A percentile compares a stretch with the other conserved stretches of the same genome.
These are phyloP conservation scores for Dendrolimus punctatus DNA, from an alignment of 1,140 invertebrate species.

Conservation along the genomic window DNA sequence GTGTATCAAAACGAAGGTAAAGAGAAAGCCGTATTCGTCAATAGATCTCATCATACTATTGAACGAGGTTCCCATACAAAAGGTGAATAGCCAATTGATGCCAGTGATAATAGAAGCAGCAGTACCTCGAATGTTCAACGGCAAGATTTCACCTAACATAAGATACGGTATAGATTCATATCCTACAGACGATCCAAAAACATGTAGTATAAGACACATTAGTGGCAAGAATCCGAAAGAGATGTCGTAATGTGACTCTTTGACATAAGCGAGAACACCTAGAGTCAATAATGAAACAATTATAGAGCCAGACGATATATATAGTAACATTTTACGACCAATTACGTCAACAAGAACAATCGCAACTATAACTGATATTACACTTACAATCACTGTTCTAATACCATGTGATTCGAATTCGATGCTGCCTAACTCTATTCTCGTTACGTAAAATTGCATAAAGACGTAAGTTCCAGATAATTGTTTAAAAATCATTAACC, in stretches of 20 bases:
- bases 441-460: constrained; percentile 91
- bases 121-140: constrained; percentile 84
- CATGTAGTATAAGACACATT: constrained; percentile 86
- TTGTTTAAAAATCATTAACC: constrained; percentile 96
- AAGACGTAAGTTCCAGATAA: constrained; percentile 93
- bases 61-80: constrained; percentile 93
- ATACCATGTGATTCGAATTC: constrained; percentile 83
- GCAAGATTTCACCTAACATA: constrained; percentile 93
- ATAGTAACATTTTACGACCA: constrained; percentile 88
- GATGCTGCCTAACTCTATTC: constrained; percentile 87
- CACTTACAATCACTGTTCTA: constrained; percentile 91
- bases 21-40: constrained; percentile 83
- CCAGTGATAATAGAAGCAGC: constrained; percentile 89
- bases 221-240: constrained; percentile 89
- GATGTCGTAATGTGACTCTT: constrained; percentile 52
- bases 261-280: constrained; percentile 84
- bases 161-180: constrained; percentile 95
- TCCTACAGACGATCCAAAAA: constrained; percentile 91
- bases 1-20: constrained; percentile 85
- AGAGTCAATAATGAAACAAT: constrained; percentile 79
- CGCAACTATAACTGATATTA: constrained; percentile 89
- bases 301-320: constrained; percentile 86
- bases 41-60: constrained; percentile 77
- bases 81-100: constrained; percentile 93
- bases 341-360: constrained; percentile 86